phyloP scores from a whole-genome alignment of 2,113 vertebrate genomes.

The Phainopepla nitens region DNA sequence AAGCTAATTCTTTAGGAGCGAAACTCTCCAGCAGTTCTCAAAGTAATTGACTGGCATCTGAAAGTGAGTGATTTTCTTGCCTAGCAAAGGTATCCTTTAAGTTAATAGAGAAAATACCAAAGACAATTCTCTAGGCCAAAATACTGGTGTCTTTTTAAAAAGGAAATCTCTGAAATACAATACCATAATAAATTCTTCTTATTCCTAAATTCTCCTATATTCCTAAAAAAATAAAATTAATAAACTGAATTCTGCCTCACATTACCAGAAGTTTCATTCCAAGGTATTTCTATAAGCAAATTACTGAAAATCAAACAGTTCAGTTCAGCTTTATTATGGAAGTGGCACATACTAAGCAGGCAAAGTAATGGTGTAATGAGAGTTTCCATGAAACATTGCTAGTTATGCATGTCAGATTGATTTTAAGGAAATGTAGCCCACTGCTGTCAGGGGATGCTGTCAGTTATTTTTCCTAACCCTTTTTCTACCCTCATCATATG shows the following conservation, averaged over 20 bases:
- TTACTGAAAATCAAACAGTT: neutral
- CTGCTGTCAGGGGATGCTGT: neutral
- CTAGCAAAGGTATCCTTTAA: neutral
- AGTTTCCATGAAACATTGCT: neutral
- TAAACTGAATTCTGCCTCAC: neutral
- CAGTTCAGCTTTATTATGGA: neutral
- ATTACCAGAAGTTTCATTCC: neutral
- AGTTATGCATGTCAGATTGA: neutral
- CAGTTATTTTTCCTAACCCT: neutral
- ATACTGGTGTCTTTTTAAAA: neutral
- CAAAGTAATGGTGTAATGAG: neutral
- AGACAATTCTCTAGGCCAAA: neutral
- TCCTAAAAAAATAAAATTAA: neutral
- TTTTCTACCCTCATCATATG: neutral
- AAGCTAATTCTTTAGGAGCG: conserved; percentile 54
- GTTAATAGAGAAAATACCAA: neutral
- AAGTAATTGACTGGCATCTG: conserved; percentile 29
- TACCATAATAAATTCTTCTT: neutral
- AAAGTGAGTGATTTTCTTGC: conserved; percentile 32
- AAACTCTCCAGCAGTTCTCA: neutral
- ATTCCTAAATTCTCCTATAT: neutral
- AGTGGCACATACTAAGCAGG: neutral
- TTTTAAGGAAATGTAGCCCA: neutral
- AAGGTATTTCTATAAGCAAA: neutral
- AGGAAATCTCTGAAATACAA: neutral